These are phyloP conservation scores for Saguinus imperator DNA, from an alignment of 2,113 vertebrate species.

Conservation along the genomic window DNA sequence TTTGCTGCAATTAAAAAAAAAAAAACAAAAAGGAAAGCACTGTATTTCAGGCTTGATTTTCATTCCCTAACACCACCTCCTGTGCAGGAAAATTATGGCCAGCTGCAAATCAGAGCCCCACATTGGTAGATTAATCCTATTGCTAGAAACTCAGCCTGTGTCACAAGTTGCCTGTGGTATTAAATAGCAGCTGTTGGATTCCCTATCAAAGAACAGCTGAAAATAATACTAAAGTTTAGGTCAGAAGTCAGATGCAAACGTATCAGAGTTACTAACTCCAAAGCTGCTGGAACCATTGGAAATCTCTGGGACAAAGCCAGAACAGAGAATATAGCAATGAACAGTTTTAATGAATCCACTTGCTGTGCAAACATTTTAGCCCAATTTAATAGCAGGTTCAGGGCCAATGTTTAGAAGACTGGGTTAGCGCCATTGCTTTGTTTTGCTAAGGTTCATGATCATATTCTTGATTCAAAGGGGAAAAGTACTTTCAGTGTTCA, in stretches of 20 bases:
- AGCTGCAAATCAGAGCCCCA: constrained; percentile 31
- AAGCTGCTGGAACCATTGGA: not conserved
- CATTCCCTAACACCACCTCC: not conserved
- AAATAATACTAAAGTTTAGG: constrained; percentile 79
- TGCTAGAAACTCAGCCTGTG: constrained; percentile 74
- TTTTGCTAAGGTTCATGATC: constrained; percentile 13
- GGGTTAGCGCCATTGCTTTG: not conserved
- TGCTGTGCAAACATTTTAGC: not conserved
- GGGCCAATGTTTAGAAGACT: not conserved
- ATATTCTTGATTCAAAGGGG: not conserved
- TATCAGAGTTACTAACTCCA: constrained; percentile 54
- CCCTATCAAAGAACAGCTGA: constrained; percentile 88
- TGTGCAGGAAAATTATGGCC: constrained; percentile 48
- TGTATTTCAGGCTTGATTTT: not conserved
- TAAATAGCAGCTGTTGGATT: constrained; percentile 84
- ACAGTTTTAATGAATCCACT: constrained; percentile 56
- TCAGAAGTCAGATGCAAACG: constrained; percentile 74
- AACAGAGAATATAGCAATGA: not conserved
- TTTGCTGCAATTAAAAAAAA: not conserved
- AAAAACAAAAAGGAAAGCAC: not conserved
- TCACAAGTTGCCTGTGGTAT: constrained; percentile 75
- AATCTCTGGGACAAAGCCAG: constrained; percentile 28
- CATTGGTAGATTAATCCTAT: constrained; percentile 64
- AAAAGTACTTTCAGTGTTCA: not conserved
- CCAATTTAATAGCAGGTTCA: constrained; percentile 8